phyloP scores from a whole-genome alignment of 2,888 invertebrate species.

The Drosophila paucipuncta region DNA sequence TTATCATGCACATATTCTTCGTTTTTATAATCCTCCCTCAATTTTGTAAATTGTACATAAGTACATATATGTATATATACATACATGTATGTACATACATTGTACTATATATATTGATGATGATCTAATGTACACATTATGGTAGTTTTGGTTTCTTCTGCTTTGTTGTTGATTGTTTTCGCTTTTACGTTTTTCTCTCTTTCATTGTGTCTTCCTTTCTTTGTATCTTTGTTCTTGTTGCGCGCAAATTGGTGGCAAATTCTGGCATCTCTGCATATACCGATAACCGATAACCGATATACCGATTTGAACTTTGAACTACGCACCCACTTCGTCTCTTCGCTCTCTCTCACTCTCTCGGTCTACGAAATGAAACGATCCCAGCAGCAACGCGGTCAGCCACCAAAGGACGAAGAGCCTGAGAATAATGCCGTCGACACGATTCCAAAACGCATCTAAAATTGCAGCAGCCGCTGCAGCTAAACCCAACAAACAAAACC shows the following conservation, averaged over 20 bases:
- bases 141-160: constrained; percentile 39
- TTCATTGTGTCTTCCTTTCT: constrained; percentile 59
- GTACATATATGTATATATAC: neutral
- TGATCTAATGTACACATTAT: constrained; percentile 8
- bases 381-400: constrained; percentile 81
- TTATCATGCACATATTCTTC: constrained; percentile 32
- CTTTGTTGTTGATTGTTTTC: constrained; percentile 64
- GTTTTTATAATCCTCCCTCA: constrained; percentile 18
- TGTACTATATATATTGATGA: neutral
- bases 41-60: constrained; percentile 8
- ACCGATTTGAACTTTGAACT: constrained; percentile 12
- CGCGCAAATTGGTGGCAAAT: constrained; percentile 49
- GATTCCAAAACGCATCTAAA: constrained; percentile 80
- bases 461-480: constrained; percentile 44
- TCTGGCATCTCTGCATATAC: constrained; percentile 51
- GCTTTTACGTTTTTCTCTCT: constrained; percentile 62
- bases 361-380: constrained; percentile 14
- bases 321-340: constrained; percentile 10
- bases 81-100: constrained; percentile 8
- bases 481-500: constrained; percentile 16
- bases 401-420: constrained; percentile 84
- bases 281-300: constrained; percentile 16
- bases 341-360: neutral
- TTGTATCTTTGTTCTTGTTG: constrained; percentile 59
- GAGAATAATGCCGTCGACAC: constrained; percentile 81